Percentiles rank a stretch among this genome's conserved stretches.
These are phyloP conservation scores for Emydoidea blandingii DNA, from an alignment of 2,797 vertebrate genomes.

Conservation along the genomic window DNA sequence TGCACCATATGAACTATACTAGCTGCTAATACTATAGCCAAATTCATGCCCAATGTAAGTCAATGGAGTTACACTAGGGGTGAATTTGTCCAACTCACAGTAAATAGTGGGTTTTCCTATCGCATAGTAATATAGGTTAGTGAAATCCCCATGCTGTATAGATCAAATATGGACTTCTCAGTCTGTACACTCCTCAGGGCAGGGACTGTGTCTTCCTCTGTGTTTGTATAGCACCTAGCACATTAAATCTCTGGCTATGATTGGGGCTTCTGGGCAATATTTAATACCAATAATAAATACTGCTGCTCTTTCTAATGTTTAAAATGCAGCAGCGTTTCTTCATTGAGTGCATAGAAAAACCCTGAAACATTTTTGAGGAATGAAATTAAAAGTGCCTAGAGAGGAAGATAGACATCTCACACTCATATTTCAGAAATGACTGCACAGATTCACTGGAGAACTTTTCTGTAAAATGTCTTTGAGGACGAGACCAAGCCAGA, in stretches of 20 bases:
- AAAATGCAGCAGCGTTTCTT: neutral
- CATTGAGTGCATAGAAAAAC: neutral
- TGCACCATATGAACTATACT: neutral
- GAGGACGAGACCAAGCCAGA: neutral
- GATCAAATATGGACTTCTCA: neutral
- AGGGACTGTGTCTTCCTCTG: rapidly evolving
- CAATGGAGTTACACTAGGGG: neutral
- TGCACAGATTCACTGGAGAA: neutral
- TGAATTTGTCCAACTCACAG: neutral
- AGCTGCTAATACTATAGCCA: neutral
- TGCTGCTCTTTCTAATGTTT: neutral
- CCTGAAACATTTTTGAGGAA: neutral
- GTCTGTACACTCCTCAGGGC: neutral
- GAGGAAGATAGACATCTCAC: rapidly evolving
- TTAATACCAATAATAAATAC: neutral
- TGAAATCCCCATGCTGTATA: neutral
- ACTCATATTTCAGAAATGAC: neutral
- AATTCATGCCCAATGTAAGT: neutral
- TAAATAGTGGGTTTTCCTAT: neutral
- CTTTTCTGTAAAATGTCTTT: neutral
- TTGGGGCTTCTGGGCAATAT: neutral
- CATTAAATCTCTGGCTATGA: neutral
- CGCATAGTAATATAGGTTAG: neutral
- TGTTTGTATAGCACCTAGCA: neutral
- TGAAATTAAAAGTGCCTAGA: neutral